A percentile compares a stretch with the other conserved stretches of the same genome.
These are phyloP conservation scores for Notamacropus eugenii DNA, from an alignment of 2,797 vertebrate genomes.

Conservation along the genomic window DNA sequence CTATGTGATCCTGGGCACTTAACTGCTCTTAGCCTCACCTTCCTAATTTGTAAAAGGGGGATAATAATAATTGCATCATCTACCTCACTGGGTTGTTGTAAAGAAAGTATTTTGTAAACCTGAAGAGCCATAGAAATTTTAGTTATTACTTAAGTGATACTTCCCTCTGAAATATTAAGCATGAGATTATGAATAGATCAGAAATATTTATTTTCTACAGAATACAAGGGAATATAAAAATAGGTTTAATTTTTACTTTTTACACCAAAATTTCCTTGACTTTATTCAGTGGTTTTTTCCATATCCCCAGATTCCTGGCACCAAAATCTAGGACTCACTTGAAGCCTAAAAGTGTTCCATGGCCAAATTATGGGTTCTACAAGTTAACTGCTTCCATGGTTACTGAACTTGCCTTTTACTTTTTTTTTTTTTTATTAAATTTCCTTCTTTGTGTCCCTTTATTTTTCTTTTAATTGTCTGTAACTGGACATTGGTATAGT, in stretches of 20 bases:
- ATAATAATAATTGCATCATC: not conserved
- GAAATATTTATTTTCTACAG: not conserved
- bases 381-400: not conserved
- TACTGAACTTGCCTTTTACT: not conserved
- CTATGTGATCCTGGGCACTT: not conserved
- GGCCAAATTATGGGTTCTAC: not conserved
- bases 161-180: not conserved
- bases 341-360: not conserved
- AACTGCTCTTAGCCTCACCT: not conserved
- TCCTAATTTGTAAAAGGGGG: not conserved
- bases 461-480: not conserved
- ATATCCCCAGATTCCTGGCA: not conserved
- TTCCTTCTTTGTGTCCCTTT: not conserved
- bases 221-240: not conserved
- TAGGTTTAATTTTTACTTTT: not conserved
- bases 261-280: not conserved
- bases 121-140: not conserved
- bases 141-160: not conserved
- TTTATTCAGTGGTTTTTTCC: not conserved
- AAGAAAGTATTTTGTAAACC: not conserved
- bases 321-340: not conserved
- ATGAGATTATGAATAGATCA: not conserved
- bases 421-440: not conserved
- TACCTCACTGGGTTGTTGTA: not conserved
- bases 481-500: not conserved